A percentile compares a stretch with the other conserved stretches of the same genome.
These are phyloP conservation scores for Tetramorium parvispinum DNA, from an alignment of 1,140 invertebrate genomes.

Conservation along the genomic window DNA sequence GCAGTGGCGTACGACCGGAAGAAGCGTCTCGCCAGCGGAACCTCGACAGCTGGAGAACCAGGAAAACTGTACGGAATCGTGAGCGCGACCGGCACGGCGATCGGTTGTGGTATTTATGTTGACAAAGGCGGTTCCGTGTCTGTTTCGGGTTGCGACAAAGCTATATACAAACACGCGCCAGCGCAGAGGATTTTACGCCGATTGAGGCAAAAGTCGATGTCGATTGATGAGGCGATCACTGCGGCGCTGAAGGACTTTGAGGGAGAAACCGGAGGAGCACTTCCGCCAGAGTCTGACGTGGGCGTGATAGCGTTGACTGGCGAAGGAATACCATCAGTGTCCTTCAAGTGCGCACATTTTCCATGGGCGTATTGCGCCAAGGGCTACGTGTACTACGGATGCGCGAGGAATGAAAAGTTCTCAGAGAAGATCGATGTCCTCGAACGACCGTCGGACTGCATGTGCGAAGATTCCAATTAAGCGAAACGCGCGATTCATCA, in stretches of 20 bases:
- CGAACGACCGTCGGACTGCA: conserved; percentile 68
- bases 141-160: conserved; percentile 68
- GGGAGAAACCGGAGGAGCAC: conserved; percentile 23
- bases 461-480: conserved; percentile 62
- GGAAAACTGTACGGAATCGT: conserved; percentile 59
- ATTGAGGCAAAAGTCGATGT: conserved; percentile 1
- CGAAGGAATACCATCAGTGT: conserved; percentile 57
- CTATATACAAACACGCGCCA: conserved; percentile 68
- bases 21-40: conserved; percentile 66
- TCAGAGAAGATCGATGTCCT: conserved; percentile 64
- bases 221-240: conserved; percentile 15
- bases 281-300: conserved; percentile 20
- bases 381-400: conserved; percentile 69
- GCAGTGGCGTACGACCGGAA: conserved; percentile 70
- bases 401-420: conserved; percentile 60
- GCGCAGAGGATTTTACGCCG: conserved; percentile 64
- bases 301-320: conserved; percentile 65
- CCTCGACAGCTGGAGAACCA: conserved; percentile 66
- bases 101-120: conserved; percentile 75
- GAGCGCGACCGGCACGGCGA: conserved; percentile 65
- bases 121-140: conserved; percentile 63
- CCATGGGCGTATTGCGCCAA: conserved; percentile 73
- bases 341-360: conserved; percentile 66
- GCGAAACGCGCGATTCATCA: not conserved
- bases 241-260: conserved; percentile 62